Evolutionary conservation across 2,888 invertebrate species (phyloP).

Genomic region (Aleiodes leptofemur): DNA sequence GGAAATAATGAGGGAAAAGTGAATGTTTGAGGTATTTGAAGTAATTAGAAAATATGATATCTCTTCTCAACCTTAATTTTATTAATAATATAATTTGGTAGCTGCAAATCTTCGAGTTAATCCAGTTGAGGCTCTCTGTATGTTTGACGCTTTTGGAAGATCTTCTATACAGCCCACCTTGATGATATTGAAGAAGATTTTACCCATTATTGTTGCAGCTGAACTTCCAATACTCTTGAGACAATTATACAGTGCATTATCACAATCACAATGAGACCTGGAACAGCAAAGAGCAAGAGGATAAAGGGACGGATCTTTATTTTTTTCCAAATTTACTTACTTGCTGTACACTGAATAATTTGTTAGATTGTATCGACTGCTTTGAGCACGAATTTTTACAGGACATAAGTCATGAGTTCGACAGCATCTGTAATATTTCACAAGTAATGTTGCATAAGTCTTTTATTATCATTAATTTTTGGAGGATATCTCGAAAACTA

Average conservation of each 20-base stretch:
- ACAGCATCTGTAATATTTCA: slow-evolving; percentile 80
- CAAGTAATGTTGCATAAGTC: no score
- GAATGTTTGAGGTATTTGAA: not conserved
- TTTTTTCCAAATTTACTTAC: slow-evolving; percentile 69
- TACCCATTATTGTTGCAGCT: slow-evolving; percentile 86
- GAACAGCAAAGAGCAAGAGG: slow-evolving; percentile 51
- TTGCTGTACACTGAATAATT: slow-evolving; percentile 92
- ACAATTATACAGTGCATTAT: slow-evolving; percentile 88
- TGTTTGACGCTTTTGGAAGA: slow-evolving; percentile 40
- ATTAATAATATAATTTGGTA: slow-evolving; percentile 50
- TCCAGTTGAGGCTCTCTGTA: slow-evolving; percentile 39
- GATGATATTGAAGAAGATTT: slow-evolving; percentile 90
- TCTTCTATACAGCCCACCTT: slow-evolving; percentile 86
- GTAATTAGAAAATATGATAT: not conserved
- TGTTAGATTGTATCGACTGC: slow-evolving; percentile 86
- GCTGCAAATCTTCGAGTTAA: slow-evolving; percentile 50
- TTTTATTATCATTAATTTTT: not conserved
- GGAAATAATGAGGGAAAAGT: not conserved
- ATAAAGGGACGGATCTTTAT: not conserved
- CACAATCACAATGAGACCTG: slow-evolving; percentile 91
- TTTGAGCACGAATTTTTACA: slow-evolving; percentile 84
- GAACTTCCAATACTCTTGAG: slow-evolving; percentile 85
- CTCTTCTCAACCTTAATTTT: not conserved
- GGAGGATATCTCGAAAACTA: not conserved
- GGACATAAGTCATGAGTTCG: slow-evolving; percentile 94